Evolutionary conservation across 1,140 invertebrate genomes (phyloP).

Genomic region (Anastrepha ludens): DNA sequence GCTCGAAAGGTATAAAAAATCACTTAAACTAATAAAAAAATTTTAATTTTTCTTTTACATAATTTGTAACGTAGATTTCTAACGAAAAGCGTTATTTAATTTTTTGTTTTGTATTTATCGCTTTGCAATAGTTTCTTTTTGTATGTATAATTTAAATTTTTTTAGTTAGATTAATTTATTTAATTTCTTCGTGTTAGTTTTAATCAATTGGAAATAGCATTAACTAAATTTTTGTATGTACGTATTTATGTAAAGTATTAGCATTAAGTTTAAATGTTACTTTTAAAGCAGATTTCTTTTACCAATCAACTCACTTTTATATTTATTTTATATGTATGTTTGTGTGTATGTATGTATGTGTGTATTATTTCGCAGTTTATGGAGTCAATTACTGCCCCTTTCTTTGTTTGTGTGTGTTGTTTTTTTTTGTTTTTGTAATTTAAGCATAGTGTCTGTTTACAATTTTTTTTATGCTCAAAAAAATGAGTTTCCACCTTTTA

Average conservation of each 20-base stretch:
- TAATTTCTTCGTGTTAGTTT: constrained; percentile 47
- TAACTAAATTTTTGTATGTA: constrained; percentile 53
- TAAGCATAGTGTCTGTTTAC: not conserved
- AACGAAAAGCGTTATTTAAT: constrained; percentile 29
- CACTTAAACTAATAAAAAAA: not conserved
- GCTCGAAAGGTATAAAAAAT: not conserved
- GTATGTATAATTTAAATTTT: constrained; percentile 42
- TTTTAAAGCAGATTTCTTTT: constrained; percentile 50
- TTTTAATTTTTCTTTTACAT: not conserved
- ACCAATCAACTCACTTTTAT: constrained; percentile 30
- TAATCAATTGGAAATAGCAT: constrained; percentile 53
- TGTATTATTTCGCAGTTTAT: constrained; percentile 14
- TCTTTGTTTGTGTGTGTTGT: not conserved
- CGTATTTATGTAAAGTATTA: constrained; percentile 26
- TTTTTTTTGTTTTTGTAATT: constrained; percentile 16
- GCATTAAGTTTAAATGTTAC: constrained; percentile 43
- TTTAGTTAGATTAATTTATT: constrained; percentile 46
- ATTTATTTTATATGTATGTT: not conserved
- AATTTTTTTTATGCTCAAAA: not conserved
- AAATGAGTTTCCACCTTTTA: not conserved
- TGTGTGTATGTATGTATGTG: constrained; percentile 1
- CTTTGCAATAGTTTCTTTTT: not conserved
- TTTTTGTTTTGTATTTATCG: constrained; percentile 39
- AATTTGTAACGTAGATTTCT: not conserved
- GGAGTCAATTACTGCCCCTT: not conserved